Evolutionary conservation across 2,888 invertebrate genomes (phyloP).

Genomic region (Melikaiella ostensackeni): DNA sequence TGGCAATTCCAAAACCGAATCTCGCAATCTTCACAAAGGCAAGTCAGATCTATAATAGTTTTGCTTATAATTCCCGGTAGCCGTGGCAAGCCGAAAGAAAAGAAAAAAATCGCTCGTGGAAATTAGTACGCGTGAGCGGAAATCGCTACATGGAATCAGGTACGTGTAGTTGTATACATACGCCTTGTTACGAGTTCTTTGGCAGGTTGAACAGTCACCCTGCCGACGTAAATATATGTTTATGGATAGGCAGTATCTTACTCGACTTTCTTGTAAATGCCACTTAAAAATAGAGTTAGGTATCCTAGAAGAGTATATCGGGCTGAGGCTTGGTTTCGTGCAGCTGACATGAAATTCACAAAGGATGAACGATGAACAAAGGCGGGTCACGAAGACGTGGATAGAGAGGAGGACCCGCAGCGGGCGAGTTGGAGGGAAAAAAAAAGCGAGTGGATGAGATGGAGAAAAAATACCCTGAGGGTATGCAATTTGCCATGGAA

Average conservation of each 20-base stretch:
- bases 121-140: constrained; percentile 23
- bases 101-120: background rate
- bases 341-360: constrained; percentile 70
- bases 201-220: background rate
- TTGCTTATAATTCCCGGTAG: background rate
- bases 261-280: constrained; percentile 54
- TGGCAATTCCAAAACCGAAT: background rate
- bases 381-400: constrained; percentile 60
- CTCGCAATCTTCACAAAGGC: background rate
- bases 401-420: background rate
- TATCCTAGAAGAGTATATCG: constrained; percentile 67
- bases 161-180: background rate
- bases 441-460: constrained; percentile 3
- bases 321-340: constrained; percentile 61
- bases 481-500: constrained; percentile 41
- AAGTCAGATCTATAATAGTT: background rate
- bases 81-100: background rate
- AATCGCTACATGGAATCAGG: constrained; percentile 7
- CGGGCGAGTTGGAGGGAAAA: background rate
- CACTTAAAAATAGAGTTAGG: constrained; percentile 66
- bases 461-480: constrained; percentile 47
- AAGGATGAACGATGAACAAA: constrained; percentile 67
- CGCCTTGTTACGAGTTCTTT: background rate
- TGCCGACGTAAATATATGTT: constrained; percentile 40
- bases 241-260: constrained; percentile 18